Evolutionary conservation across 1,140 invertebrate species (phyloP), one percentile per base, ranked within the genome.

Genomic region (Anadara kagoshimensis): DNA sequence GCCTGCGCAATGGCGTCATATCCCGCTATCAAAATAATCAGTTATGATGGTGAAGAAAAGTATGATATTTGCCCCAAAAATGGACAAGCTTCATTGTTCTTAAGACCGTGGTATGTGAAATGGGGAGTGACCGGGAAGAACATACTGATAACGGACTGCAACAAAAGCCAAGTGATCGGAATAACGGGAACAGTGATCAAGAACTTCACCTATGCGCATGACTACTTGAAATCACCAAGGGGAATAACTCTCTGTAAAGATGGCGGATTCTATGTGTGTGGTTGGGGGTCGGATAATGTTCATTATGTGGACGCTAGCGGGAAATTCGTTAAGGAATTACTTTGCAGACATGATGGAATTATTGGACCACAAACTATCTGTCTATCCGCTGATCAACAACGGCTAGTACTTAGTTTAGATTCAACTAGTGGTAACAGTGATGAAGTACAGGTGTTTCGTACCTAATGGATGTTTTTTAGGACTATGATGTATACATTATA

Each of bases 281-380:
- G 73, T 10, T 75, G 73, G 73, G 73, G 67, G 29, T 70, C 73
- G 1, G 73, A 75, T 29, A 70, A 69, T 41, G 24, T 75, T 36
- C 73, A 75, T 26, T 45, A 49, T 26, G 49, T 75, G 7, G 68
- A 69, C 36, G 18, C 44, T 5, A 59, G 44, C 24, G 73, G 73
- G 5, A 57, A 53, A 20, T 66, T 70, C 53, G 61, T 61, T 3
- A 43, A n/a, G 7, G 73, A 75, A 56, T 36, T 66, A 14, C 44
- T 75, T 3, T 47, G 43, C 14, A 43, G 73, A 36, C 66, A 68
- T 56, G 57, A 75, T 29, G 73, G 73, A 4, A 57, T 68, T 0
- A 56, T 69, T 22, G 65, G 73, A 20, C 73, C 73, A 10, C 73
- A 75, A 12, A 41, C 59, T 3, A 41, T 70, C 14, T 66, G 68